A percentile compares a stretch with the other conserved stretches of the same genome.
phyloP scores from a whole-genome alignment of 1,140 invertebrate genomes.

The Drosophila nigrodunni region DNA sequence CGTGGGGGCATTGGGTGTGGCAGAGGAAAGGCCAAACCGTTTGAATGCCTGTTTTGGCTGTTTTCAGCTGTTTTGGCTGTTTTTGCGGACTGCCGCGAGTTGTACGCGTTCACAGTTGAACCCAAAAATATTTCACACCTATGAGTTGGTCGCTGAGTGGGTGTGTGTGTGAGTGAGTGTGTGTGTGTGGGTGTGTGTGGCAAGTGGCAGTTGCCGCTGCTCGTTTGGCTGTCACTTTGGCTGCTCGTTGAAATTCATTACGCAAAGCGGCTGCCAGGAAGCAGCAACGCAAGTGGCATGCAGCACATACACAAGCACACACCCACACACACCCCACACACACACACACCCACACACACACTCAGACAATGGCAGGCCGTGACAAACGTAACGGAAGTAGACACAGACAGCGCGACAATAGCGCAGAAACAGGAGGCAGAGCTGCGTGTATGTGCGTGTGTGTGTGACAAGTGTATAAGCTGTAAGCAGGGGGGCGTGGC shows the following conservation, averaged over 20 bases:
- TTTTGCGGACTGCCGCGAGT: constrained; percentile 35
- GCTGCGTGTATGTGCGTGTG: neutral
- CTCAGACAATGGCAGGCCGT: constrained; percentile 64
- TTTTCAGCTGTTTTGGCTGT: constrained; percentile 35
- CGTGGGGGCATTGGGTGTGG: neutral
- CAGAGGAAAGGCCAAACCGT: constrained; percentile 21
- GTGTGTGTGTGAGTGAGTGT: constrained; percentile 14
- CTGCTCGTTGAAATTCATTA: constrained; percentile 78
- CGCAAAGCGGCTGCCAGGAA: constrained; percentile 39
- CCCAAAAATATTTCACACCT: constrained; percentile 81
- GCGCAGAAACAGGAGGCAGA: neutral
- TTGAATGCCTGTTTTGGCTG: constrained; percentile 44
- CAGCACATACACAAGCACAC: constrained; percentile 23
- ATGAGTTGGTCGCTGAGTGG: constrained; percentile 12
- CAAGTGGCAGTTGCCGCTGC: constrained; percentile 51
- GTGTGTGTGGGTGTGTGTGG: constrained; percentile 35
- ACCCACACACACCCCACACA: neutral
- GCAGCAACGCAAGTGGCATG: constrained; percentile 34
- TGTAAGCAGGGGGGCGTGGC: constrained; percentile 10
- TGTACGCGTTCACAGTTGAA: constrained; percentile 49
- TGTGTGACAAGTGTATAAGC: neutral
- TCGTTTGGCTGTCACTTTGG: constrained; percentile 75
- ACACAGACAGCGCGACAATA: constrained; percentile 36
- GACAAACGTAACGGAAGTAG: constrained; percentile 77
- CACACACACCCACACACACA: neutral